These are phyloP conservation scores for Basileuterus tristriatus DNA, from an alignment of 2,797 vertebrate genomes.

Conservation along the genomic window DNA sequence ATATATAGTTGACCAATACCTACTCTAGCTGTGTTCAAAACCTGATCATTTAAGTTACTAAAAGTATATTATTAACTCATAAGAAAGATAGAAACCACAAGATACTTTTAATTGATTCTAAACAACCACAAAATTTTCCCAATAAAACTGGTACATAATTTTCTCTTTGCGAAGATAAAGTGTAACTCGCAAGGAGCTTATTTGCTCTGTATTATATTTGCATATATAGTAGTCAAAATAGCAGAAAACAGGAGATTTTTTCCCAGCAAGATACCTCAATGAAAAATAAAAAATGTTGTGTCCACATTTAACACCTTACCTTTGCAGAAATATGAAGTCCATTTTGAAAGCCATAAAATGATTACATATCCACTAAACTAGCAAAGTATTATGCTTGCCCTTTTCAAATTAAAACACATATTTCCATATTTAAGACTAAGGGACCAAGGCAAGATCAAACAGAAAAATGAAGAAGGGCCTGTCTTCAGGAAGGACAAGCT, in stretches of 20 bases:
- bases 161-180: background rate
- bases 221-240: background rate
- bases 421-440: background rate
- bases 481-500: background rate
- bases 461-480: background rate
- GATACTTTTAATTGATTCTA: slow-evolving; percentile 8
- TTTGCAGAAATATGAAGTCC: background rate
- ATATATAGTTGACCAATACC: background rate
- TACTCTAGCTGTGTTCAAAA: slow-evolving; percentile 2
- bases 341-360: background rate
- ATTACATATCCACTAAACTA: background rate
- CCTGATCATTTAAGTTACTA: background rate
- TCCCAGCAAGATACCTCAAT: background rate
- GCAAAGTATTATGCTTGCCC: background rate
- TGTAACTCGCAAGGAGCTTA: background rate
- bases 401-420: background rate
- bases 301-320: background rate
- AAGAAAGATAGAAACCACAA: background rate
- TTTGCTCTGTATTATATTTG: background rate
- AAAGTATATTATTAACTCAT: slow-evolving; percentile 14
- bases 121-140: background rate
- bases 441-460: background rate
- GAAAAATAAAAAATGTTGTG: background rate
- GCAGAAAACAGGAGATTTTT: background rate
- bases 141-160: background rate